Evolutionary conservation across 2,888 invertebrate genomes (phyloP).

Genomic region (Ferdinandea cuprea): DNA sequence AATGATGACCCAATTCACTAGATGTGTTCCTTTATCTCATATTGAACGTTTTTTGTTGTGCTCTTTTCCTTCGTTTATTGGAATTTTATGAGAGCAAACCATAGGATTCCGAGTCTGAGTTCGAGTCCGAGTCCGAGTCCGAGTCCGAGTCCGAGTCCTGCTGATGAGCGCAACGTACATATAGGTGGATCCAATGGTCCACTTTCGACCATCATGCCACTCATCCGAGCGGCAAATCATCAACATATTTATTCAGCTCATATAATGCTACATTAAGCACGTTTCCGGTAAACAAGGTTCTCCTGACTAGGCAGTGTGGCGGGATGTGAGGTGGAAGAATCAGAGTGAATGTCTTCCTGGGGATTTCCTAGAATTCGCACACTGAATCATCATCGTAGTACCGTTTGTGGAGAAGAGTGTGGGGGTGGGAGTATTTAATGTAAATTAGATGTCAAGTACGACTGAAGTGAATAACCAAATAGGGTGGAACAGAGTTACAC

Average conservation of each 20-base stretch:
- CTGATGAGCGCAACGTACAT: slow-evolving; percentile 8
- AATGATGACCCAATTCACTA: slow-evolving; percentile 30
- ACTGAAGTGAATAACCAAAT: slow-evolving; percentile 67
- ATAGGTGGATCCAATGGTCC: slow-evolving; percentile 6
- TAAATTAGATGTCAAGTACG: slow-evolving; percentile 74
- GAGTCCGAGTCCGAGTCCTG: slow-evolving; percentile 21
- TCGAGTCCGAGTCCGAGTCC: slow-evolving; percentile 10
- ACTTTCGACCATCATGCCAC: slow-evolving; percentile 52
- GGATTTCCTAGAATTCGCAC: slow-evolving; percentile 70
- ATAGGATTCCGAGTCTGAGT: too few species aligned
- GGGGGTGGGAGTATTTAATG: slow-evolving; percentile 60
- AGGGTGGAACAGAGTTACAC: slow-evolving; percentile 55
- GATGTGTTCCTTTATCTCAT: slow-evolving; percentile 20
- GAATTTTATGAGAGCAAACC: slow-evolving; percentile 63
- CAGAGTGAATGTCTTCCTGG: slow-evolving; percentile 56
- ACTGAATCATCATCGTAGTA: slow-evolving; percentile 42
- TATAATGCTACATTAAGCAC: slow-evolving; percentile 73
- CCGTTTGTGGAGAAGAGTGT: not conserved
- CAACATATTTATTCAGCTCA: slow-evolving; percentile 73
- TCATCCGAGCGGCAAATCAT: slow-evolving; percentile 70
- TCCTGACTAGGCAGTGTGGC: not conserved
- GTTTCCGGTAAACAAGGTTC: slow-evolving; percentile 71
- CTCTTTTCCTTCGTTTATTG: slow-evolving; percentile 38
- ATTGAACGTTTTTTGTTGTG: not conserved
- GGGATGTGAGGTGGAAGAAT: slow-evolving; percentile 39